Conservation (phyloP, 2,797 vertebrate species). For the Coracias cyanogaster region DNA sequence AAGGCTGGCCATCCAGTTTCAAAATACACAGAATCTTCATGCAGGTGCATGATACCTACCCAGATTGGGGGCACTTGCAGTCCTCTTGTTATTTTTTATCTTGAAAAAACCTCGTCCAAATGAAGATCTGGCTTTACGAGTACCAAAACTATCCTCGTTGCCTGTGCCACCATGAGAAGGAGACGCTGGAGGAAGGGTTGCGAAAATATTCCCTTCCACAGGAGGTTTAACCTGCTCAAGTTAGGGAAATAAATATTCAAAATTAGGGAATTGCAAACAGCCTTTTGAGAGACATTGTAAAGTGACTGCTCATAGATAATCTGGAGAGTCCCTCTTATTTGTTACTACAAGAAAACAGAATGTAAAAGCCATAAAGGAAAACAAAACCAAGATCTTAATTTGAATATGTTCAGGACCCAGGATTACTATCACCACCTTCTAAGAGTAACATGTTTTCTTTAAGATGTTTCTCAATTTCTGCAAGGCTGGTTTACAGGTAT, state of each 20-base stretch:
- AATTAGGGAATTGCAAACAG: neutral
- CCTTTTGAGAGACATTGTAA: neutral
- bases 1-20: neutral
- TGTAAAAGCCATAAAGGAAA: neutral
- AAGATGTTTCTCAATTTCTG: neutral
- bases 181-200: slow-evolving; percentile 84
- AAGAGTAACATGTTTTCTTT: neutral
- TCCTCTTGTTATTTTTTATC: slow-evolving; percentile 92
- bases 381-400: neutral
- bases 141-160: slow-evolving; percentile 89
- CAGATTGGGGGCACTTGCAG: slow-evolving; percentile 90
- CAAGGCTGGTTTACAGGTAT: neutral
- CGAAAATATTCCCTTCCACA: slow-evolving; percentile 75
- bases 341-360: neutral
- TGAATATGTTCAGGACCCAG: neutral
- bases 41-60: slow-evolving; percentile 78
- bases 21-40: neutral
- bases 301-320: neutral
- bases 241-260: neutral
- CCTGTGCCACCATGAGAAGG: slow-evolving; percentile 71
- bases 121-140: slow-evolving; percentile 91
- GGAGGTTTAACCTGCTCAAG: slow-evolving; percentile 77
- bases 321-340: neutral
- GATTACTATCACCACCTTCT: neutral
- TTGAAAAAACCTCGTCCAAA: slow-evolving; percentile 98